These are phyloP conservation scores for Centroberyx gerrardi DNA, from an alignment of 2,797 vertebrate genomes.

Conservation along the genomic window DNA sequence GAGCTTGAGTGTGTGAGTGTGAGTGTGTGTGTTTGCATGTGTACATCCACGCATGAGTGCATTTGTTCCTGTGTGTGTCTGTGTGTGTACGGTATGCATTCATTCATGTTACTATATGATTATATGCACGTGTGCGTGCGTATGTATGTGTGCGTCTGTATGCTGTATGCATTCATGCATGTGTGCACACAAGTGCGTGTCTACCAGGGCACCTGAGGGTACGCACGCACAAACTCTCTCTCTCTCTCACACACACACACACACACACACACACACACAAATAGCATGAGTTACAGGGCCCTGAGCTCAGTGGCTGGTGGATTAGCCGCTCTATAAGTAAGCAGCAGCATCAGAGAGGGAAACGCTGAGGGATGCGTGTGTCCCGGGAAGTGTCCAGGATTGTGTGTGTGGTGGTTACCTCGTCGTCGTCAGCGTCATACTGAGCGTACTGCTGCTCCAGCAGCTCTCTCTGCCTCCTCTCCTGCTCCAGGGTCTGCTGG, in stretches of 20 bases:
- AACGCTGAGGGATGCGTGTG: constrained; percentile 70
- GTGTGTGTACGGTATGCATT: constrained; percentile 20
- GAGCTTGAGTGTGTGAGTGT: constrained; percentile 11
- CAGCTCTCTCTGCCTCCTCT: constrained; percentile 94
- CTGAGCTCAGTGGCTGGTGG: constrained; percentile 63
- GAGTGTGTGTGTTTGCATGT: constrained; percentile 13
- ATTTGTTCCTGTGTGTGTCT: constrained; percentile 15
- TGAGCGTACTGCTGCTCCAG: constrained; percentile 97
- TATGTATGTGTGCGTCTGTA: constrained; percentile 8
- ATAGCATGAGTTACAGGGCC: constrained; percentile 45
- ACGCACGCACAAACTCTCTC: neutral
- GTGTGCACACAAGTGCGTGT: neutral
- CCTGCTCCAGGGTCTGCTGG: constrained; percentile 98
- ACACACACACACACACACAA: constrained; percentile 10
- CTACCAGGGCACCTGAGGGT: neutral
- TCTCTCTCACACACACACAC: neutral
- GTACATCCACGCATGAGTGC: constrained; percentile 27
- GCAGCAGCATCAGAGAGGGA: constrained; percentile 56
- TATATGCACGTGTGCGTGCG: neutral
- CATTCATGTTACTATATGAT: constrained; percentile 29
- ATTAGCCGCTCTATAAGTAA: constrained; percentile 64
- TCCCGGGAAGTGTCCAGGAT: neutral
- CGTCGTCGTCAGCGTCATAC: constrained; percentile 97
- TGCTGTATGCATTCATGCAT: neutral
- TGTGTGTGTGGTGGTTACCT: constrained; percentile 85